Conservation (phyloP, 2,797 vertebrate genomes). For the Tachyglossus aculeatus region DNA sequence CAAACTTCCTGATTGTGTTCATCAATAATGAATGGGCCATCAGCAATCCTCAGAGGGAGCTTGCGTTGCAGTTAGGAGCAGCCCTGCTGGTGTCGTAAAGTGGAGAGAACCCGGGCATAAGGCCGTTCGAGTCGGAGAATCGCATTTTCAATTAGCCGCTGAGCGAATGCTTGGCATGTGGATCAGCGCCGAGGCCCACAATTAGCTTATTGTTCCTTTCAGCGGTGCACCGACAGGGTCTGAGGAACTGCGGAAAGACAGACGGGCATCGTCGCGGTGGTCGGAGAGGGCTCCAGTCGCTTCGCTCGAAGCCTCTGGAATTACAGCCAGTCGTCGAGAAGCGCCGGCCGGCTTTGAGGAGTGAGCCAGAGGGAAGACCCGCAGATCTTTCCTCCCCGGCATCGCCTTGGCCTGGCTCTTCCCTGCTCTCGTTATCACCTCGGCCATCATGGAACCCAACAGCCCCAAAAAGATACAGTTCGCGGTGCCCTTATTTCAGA, state of each 20-base stretch:
- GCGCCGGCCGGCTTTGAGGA: slow-evolving; percentile 65
- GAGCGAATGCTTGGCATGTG: slow-evolving; percentile 81
- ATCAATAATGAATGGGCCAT: slow-evolving; percentile 88
- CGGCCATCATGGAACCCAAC: slow-evolving; percentile 86
- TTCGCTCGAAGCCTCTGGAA: slow-evolving; percentile 65
- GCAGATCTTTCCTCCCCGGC: no score
- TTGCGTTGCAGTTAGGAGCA: slow-evolving; percentile 84
- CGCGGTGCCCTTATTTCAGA: slow-evolving; percentile 87
- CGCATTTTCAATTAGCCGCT: slow-evolving; percentile 84
- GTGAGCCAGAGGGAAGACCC: slow-evolving; percentile 46
- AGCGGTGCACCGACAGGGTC: slow-evolving; percentile 72
- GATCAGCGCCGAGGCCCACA: slow-evolving; percentile 75
- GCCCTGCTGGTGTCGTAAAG: slow-evolving; percentile 79
- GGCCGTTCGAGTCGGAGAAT: slow-evolving; percentile 75
- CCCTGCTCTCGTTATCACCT: slow-evolving; percentile 33
- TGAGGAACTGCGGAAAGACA: slow-evolving; percentile 61
- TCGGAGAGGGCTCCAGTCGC: slow-evolving; percentile 63
- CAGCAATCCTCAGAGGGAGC: slow-evolving; percentile 82
- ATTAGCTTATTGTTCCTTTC: slow-evolving; percentile 80
- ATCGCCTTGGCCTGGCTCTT: slow-evolving; percentile 49
- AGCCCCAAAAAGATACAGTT: slow-evolving; percentile 98
- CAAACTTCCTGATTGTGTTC: slow-evolving; percentile 79
- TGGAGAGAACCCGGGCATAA: slow-evolving; percentile 78
- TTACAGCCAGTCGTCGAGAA: slow-evolving; percentile 69
- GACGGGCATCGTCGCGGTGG: slow-evolving; percentile 68